Evolutionary conservation across 2,888 invertebrate species (phyloP), one percentile per base, ranked within the genome.

Genomic region (Volucella inflata): DNA sequence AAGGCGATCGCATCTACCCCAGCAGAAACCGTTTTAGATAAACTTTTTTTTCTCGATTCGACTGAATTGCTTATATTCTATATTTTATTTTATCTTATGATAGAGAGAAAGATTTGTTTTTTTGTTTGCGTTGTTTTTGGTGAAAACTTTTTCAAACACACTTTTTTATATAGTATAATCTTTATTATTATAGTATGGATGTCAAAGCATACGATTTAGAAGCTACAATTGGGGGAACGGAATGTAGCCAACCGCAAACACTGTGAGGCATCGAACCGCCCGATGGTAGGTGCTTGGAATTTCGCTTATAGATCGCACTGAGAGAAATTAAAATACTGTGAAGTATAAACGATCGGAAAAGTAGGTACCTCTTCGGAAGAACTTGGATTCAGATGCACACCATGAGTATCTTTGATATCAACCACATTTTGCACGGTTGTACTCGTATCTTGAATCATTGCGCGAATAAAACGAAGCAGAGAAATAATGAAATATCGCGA

Each of bases 241-340:
- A 74, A 65, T 83, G 87, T 76, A 74, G 80, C 87, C 87, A 88
- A 88, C 88, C 88, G 83, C 83, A 80, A 85, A 72, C 74, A 88
- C 88, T 87, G 88, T 83, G 88, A 88, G 88, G 78, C 67, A 85
- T 36, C 67, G 77, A 67, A 88, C 87, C 88, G 88, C 88, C 88
- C 74, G 48, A 53, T 50, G 12, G 51, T 59, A 30, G 0, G 8
- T 9, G 38, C 2, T 21, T 38, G 55, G 38, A 36, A 60, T 60
- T 67, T 62, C 8, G 3, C 1, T 62, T 72, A 57, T 72, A 72
- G 12, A 44, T 10, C 21, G 11, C 17, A 12, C 8, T 1, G 0
- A 0, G n/a, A 4, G 42, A 8, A 36, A 68, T 78, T 62, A 55
- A 83, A 68, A 11, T 57, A 68, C 72, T 83, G 77, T 9, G 82